Base-by-base conservation (phyloP, 2,797 vertebrate genomes). In the Channa striata region DNA sequence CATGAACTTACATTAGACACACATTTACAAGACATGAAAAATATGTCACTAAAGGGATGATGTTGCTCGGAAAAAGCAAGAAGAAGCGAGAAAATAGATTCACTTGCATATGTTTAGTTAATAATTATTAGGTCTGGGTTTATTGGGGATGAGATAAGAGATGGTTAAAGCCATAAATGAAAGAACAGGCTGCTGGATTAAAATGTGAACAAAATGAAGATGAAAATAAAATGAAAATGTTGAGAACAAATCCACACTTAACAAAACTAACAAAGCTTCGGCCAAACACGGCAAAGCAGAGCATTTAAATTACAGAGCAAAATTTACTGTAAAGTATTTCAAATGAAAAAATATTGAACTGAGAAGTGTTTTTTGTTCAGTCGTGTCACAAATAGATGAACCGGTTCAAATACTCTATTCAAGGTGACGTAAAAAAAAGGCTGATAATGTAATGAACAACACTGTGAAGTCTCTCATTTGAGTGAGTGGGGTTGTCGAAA, bases 71-170 rank as follows among this genome's bases (percentile, higher is more conserved):
- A 36, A 23, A n/a, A 52, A 49, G 9, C 39, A 69, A 60, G 77
- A 57, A 14, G 5, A 61, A 60, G 33, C 16, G 11, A 0, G 6
- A 23, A 72, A 17, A 75, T 60, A 65, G 1, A 57, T 16, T 68
- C 34, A 57, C 59, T 68, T 49, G 23, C 19, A 17, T 60, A 51
- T 64, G 68, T 19, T 62, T 66, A 25, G 39, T 83, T 77, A 65
- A 68, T 65, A 81, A 75, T 63, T 81, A 65, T 72, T 39, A 67
- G 50, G 52, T 74, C 67, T 72, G 54, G 42, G 20, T 53, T 73
- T 54, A 64, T 46, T 53, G 43, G 39, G 37, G 20, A 59, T 54
- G n/a, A 58, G 52, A 77, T 37, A 58, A 52, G 14, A 47, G 14
- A 57, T n/a, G 17, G 6, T 69, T 25, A 37, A n/a, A 64, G 34